Base-by-base conservation (phyloP, 1,140 invertebrate genomes). In the Dendroctonus ponderosae region DNA sequence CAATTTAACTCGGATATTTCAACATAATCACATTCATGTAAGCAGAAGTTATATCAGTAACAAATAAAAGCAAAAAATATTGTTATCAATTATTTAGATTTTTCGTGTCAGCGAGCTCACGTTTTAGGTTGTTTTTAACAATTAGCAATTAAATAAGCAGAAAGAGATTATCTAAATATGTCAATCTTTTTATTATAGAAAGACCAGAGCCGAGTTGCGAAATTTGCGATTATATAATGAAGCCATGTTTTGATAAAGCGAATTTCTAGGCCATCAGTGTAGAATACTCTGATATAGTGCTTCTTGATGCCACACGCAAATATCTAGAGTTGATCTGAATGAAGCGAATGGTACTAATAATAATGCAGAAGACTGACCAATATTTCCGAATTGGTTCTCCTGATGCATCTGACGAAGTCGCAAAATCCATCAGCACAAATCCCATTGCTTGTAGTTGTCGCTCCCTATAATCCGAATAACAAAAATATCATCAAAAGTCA, bases 361-460 rank as follows among this genome's bases (percentile, higher is more conserved):
- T 26, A 60, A 48, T 59, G 15, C 3, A 51, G 26, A n/a, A 65
- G 7, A 67, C 49, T 75, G 78, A 85, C 82, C 77, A 85, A 74
- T 73, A 81, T 80, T 66, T 81, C 75, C 26, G 82, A 81, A 74
- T 85, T 85, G 2, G 79, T 76, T 71, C 81, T 79, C 72, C 83
- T 72, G 43, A 85, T 73, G 67, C 83, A 85, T 5, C 80, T 77
- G 6, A 84, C 82, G 73, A 84, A 84, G 73, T 82, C 80, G 72
- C 83, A 85, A 71, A 83, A 85, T 11, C 82, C 82, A 70, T 80
- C 80, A 38, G 80, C 82, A 58, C 83, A 79, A 26, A 71, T 58
- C 15, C 62, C 67, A 53, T 52, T 68, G 39, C 26, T 26, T 26
- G 26, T 26, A 26, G 1, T 26, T 26, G 26, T 26, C 26, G 26